Percentiles rank a stretch among this genome's conserved stretches.
Conservation (phyloP, 1,140 invertebrate species). For the Ceratosolen fusciceps region DNA sequence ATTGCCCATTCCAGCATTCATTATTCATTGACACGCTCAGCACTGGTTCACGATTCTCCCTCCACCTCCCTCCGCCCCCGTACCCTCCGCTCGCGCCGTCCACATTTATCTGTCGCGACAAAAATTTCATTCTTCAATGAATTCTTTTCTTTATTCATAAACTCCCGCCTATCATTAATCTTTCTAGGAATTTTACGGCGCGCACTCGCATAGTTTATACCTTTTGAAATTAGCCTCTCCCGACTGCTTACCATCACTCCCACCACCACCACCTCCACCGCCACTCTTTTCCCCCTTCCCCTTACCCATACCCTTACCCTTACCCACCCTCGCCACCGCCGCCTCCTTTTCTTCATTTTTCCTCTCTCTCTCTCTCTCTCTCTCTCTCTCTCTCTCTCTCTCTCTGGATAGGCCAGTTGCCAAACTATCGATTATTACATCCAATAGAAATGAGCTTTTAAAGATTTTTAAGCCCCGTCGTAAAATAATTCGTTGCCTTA, state of each 20-base stretch:
- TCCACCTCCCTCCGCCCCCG: neutral
- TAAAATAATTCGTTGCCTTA: neutral
- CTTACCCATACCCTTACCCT: too few species aligned
- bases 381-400: neutral
- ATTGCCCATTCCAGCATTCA: neutral
- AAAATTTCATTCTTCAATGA: conserved; percentile 6
- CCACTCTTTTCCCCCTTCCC: too few species aligned
- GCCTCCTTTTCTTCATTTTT: neutral
- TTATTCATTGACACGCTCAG: conserved; percentile 40
- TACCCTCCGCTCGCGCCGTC: neutral
- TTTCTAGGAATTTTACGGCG: conserved; percentile 12
- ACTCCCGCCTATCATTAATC: conserved; percentile 5
- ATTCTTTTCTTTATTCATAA: conserved; percentile 26
- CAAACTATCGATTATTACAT: neutral
- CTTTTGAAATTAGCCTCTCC: neutral
- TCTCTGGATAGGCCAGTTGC: neutral
- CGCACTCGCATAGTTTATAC: conserved; percentile 3
- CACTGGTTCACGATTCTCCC: conserved; percentile 19
- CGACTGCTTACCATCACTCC: neutral
- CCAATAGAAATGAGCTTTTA: neutral
- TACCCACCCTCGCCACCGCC: too few species aligned
- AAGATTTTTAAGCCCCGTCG: neutral
- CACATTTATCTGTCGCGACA: neutral
- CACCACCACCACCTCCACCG: too few species aligned
- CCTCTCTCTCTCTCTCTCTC: neutral